Evolutionary conservation across 2,797 vertebrate genomes (phyloP), one percentile per base, ranked within the genome.

Genomic region (Astyanax mexicanus): DNA sequence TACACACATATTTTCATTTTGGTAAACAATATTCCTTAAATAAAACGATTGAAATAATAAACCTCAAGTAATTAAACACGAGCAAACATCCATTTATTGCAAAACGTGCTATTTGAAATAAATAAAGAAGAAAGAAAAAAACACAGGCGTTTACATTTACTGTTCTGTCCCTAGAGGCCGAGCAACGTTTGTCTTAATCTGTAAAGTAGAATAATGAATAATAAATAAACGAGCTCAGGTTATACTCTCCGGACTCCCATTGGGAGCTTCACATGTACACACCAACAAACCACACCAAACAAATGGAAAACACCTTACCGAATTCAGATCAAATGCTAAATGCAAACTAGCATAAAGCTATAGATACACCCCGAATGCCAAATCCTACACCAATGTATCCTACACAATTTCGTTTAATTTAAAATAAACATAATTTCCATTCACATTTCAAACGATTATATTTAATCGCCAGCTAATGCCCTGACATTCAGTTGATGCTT

Each of bases 171-270:
- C 57, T 11, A 12, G 32, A 57, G 57, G 17, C 25, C 25, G 17
- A 17, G 25, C 25, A 29, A 3, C 3, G 32, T 19, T 10, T 17
- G 13, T 37, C 17, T 38, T 60, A 23, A 71, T 79, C 17, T 80
- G 17, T 64, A 71, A 78, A 80, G 74, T 75, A 73, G 37, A 32
- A 29, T 54, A 42, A 13, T 84, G 37, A 80, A 85, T 85, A 83
- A 85, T 85, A 47, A 74, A 85, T 73, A 66, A 40, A 65, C 62
- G 32, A 79, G 69, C 70, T 85, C 79, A 35, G 74, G 79, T 85
- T 80, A 81, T n/a, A n/a, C 78, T 54, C 25, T 55, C 47, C 51
- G 47, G 6, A 23, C 13, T 29, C 25, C 27, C 23, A 10, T 2
- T 4, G 23, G 7, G 47, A 54, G 23, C 51, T 7, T 55, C 25